Conservation (phyloP, 2,888 invertebrate genomes). For the Lumbricus terrestris region DNA sequence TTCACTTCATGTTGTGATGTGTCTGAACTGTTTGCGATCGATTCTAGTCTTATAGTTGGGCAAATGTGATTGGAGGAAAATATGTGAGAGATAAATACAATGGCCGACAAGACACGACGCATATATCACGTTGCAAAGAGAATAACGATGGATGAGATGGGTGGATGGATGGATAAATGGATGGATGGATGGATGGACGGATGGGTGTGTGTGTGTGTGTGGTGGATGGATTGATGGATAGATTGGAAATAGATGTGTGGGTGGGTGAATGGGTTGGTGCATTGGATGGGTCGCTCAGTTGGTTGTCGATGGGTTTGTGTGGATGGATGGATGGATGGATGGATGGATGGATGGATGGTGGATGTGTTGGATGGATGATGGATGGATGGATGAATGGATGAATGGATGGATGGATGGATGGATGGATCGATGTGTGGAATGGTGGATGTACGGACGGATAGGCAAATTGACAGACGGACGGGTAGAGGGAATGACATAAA, state of each 20-base stretch:
- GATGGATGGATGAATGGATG: background rate
- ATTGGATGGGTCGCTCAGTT: too few relatives aligned
- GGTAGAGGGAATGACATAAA: background rate
- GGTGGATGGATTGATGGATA: background rate
- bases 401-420: background rate
- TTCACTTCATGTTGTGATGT: background rate
- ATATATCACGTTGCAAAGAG: too few relatives aligned
- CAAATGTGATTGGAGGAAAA: background rate
- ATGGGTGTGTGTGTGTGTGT: background rate
- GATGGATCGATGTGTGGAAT: too few relatives aligned
- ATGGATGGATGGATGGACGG: background rate
- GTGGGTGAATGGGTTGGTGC: background rate
- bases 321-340: too few relatives aligned
- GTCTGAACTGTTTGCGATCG: background rate
- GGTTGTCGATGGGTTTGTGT: too few relatives aligned
- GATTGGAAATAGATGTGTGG: background rate
- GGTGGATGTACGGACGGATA: background rate
- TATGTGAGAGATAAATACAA: background rate
- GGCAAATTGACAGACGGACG: background rate
- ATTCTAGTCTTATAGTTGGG: background rate
- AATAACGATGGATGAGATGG: too few relatives aligned
- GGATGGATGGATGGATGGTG: too few relatives aligned
- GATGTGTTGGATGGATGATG: background rate
- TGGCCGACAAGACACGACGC: background rate
- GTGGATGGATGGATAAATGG: too few relatives aligned